Percentiles rank a stretch among this genome's conserved stretches.
These are phyloP conservation scores for Cervus canadensis DNA, from an alignment of 2,113 vertebrate species.

Conservation along the genomic window DNA sequence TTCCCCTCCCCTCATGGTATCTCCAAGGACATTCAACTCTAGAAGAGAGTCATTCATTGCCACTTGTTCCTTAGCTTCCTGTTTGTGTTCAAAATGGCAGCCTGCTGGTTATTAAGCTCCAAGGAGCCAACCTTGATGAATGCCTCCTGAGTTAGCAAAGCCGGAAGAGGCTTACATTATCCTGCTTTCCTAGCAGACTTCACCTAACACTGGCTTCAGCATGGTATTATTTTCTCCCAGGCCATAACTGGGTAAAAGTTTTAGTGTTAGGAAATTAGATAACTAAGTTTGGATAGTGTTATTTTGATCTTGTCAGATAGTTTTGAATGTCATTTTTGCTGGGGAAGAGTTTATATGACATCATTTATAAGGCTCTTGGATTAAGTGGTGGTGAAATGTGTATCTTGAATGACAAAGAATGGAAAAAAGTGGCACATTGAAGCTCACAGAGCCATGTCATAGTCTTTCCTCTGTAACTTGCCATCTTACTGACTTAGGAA, in stretches of 20 bases:
- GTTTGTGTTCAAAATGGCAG: background rate
- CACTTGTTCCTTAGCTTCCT: background rate
- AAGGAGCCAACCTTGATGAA: background rate
- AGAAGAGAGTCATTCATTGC: background rate
- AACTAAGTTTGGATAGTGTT: conserved; percentile 3
- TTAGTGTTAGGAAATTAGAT: conserved; percentile 3
- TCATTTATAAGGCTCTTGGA: background rate
- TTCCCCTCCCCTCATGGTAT: background rate
- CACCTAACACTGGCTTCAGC: background rate
- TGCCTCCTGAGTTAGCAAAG: background rate
- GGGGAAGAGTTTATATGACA: background rate
- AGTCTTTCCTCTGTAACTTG: background rate
- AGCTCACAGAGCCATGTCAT: background rate
- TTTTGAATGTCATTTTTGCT: conserved; percentile 18
- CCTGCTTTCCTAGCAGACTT: background rate
- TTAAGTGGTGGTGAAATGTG: background rate
- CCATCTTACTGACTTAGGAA: background rate
- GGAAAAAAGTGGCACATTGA: background rate
- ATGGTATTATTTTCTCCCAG: background rate
- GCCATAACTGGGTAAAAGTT: background rate
- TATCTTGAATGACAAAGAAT: background rate
- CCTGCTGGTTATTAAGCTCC: background rate
- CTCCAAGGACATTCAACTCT: background rate
- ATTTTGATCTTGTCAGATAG: background rate
- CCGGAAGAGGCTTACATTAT: background rate